A percentile compares a stretch with the other conserved stretches of the same genome.
phyloP scores from a whole-genome alignment of 2,113 vertebrate species.

The Eulemur rufifrons region DNA sequence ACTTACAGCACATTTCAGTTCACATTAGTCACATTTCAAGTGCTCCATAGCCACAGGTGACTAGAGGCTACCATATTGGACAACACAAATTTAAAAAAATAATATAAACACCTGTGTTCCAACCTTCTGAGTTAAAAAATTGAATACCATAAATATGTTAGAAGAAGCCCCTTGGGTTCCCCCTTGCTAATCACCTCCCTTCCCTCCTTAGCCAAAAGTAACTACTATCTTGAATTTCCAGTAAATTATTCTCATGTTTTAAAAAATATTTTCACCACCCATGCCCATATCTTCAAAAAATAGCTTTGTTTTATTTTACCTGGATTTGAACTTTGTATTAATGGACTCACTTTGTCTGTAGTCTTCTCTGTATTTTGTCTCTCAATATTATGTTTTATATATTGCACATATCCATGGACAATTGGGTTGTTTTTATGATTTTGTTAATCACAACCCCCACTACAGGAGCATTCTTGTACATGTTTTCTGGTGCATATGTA shows the following conservation, averaged over 20 bases:
- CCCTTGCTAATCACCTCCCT: not conserved
- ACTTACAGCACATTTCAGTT: not conserved
- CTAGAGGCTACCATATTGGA: not conserved
- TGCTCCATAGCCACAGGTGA: not conserved
- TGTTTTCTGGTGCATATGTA: not conserved
- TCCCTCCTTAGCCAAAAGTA: not conserved
- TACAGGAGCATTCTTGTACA: not conserved
- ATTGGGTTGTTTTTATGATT: not conserved
- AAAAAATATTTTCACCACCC: not conserved
- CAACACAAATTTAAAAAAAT: not conserved
- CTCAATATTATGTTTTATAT: not conserved
- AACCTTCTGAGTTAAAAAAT: not conserved
- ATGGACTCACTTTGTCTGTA: not conserved
- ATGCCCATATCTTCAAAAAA: not conserved
- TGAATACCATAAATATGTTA: not conserved
- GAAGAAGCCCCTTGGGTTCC: not conserved
- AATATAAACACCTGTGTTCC: not conserved
- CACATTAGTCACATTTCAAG: not conserved
- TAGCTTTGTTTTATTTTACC: not conserved
- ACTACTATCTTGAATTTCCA: not conserved
- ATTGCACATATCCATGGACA: not conserved
- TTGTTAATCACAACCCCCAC: not conserved
- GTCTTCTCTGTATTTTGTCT: not conserved
- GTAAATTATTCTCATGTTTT: not conserved
- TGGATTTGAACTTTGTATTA: constrained; percentile 15